phyloP scores from a whole-genome alignment of 2,888 invertebrate genomes.

The Agriopis leucophaearia region DNA sequence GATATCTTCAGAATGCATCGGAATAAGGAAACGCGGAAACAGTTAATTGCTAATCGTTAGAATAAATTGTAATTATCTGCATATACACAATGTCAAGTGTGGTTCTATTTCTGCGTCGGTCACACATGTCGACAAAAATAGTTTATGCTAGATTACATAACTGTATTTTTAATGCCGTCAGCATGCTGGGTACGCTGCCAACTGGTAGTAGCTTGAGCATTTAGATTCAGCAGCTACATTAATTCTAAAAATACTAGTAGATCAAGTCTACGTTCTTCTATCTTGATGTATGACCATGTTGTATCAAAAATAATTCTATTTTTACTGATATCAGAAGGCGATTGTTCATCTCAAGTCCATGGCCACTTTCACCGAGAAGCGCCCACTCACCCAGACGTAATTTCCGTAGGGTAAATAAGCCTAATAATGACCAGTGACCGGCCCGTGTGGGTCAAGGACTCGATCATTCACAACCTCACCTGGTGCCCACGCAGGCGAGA shows the following conservation, averaged over 20 bases:
- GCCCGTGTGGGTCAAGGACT: conserved; percentile 73
- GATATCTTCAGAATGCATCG: conserved; percentile 39
- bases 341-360: conserved; percentile 5
- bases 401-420: conserved; percentile 50
- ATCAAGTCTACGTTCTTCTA: too few relatives aligned
- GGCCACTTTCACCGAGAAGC: conserved; percentile 41
- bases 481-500: conserved; percentile 43
- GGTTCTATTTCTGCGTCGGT: conserved; percentile 11
- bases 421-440: conserved; percentile 39
- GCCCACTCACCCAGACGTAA: conserved; percentile 35
- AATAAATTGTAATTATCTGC: conserved; percentile 48
- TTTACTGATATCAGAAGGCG: not conserved
- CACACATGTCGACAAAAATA: conserved; percentile 6
- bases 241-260: too few relatives aligned
- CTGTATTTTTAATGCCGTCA: too few relatives aligned
- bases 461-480: conserved; percentile 75
- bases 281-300: too few relatives aligned
- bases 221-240: too few relatives aligned
- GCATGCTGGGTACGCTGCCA: too few relatives aligned
- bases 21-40: conserved; percentile 48
- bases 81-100: conserved; percentile 36
- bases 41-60: conserved; percentile 42
- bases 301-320: not conserved
- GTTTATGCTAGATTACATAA: not conserved
- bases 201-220: too few relatives aligned